These are phyloP conservation scores for Prionace glauca DNA, from an alignment of 2,797 vertebrate species.

Conservation along the genomic window DNA sequence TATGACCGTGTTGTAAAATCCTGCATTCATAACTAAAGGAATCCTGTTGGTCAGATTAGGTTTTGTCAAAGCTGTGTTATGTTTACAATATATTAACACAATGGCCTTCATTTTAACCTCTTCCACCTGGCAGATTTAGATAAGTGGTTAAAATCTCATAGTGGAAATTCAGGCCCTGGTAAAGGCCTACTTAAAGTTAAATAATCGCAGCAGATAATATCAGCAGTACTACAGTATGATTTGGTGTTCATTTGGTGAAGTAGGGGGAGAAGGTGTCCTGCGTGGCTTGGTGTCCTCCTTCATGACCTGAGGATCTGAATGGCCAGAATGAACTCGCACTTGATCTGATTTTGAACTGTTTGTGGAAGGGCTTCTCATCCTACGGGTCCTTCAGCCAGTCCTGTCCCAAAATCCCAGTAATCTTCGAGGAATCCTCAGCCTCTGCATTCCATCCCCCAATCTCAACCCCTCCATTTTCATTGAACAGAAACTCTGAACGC, in stretches of 20 bases:
- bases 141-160: not conserved
- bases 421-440: not conserved
- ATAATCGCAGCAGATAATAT: not conserved
- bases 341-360: not conserved
- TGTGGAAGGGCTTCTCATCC: not conserved
- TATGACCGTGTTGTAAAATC: too few relatives aligned
- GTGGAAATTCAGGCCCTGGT: not conserved
- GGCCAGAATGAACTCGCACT: not conserved
- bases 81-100: not conserved
- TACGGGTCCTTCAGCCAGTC: not conserved
- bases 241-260: not conserved
- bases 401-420: not conserved
- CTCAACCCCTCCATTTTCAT: not conserved
- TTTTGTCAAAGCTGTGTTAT: not conserved
- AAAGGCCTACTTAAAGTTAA: not conserved
- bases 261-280: not conserved
- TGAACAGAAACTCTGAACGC: not conserved
- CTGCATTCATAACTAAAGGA: too few relatives aligned
- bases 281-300: not conserved
- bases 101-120: not conserved
- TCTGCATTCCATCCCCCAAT: not conserved
- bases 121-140: not conserved
- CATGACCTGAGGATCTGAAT: not conserved
- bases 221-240: not conserved
- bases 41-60: not conserved